phyloP scores from a whole-genome alignment of 2,797 vertebrate species.

The Propithecus deckenii region DNA sequence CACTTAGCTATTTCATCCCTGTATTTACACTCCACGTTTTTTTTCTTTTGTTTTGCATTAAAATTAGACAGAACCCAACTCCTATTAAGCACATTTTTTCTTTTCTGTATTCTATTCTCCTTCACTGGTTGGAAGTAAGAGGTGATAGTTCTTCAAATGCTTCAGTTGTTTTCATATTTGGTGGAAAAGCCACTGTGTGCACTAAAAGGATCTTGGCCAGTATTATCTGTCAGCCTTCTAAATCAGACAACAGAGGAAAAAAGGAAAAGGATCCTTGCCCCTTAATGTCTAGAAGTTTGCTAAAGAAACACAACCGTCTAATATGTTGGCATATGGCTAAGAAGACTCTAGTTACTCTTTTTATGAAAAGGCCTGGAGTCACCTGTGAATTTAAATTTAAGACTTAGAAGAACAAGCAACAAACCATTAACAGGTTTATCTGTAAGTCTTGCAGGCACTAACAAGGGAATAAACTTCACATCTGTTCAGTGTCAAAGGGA shows the following conservation, averaged over 20 bases:
- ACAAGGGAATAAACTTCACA: neutral
- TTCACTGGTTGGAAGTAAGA: neutral
- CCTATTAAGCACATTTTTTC: neutral
- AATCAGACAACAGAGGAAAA: neutral
- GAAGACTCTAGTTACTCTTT: neutral
- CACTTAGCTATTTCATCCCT: neutral
- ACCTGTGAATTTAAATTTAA: slow-evolving; percentile 34
- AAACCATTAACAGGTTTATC: neutral
- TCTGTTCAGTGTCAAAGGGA: slow-evolving; percentile 22
- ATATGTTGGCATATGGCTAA: neutral
- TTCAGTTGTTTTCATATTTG: neutral
- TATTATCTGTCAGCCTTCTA: neutral
- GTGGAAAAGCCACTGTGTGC: neutral
- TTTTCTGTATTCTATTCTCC: neutral
- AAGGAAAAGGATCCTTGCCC: rapidly evolving
- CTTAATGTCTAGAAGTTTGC: neutral
- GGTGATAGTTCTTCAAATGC: neutral
- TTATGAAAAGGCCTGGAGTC: neutral
- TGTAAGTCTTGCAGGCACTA: neutral
- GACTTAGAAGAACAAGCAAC: slow-evolving; percentile 13
- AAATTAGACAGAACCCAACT: neutral
- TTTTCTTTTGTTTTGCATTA: neutral
- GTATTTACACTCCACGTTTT: neutral
- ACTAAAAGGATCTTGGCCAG: neutral
- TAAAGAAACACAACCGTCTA: neutral